phyloP scores from a whole-genome alignment of 2,888 invertebrate genomes.

The Xanthia togata region DNA sequence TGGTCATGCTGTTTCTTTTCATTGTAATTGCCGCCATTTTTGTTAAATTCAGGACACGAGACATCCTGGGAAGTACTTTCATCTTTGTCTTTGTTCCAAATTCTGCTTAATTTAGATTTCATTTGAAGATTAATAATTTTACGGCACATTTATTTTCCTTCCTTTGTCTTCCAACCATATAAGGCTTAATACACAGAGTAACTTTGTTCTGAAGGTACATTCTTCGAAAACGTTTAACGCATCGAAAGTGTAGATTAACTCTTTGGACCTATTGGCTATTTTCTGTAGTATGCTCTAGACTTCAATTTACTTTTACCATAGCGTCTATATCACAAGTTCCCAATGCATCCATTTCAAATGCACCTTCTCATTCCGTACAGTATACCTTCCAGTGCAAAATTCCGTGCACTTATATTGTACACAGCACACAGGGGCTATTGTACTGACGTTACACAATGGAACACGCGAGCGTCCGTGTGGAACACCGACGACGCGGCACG shows the following conservation, averaged over 20 bases:
- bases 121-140: slow-evolving; percentile 29
- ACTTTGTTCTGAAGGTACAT: not conserved
- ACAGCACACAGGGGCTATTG: slow-evolving; percentile 62
- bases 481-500: slow-evolving; percentile 57
- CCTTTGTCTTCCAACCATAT: slow-evolving; percentile 7
- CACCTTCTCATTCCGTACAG: slow-evolving; percentile 27
- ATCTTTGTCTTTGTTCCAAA: slow-evolving; percentile 30
- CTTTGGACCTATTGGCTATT: no score
- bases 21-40: slow-evolving; percentile 33
- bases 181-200: not conserved
- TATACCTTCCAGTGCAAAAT: slow-evolving; percentile 52
- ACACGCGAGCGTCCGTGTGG: slow-evolving; percentile 71
- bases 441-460: slow-evolving; percentile 74
- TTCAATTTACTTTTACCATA: not conserved
- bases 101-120: slow-evolving; percentile 40
- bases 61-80: slow-evolving; percentile 29
- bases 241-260: not conserved
- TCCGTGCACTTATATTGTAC: slow-evolving; percentile 47
- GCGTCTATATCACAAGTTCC: not conserved
- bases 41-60: slow-evolving; percentile 47
- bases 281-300: not conserved
- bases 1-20: slow-evolving; percentile 44
- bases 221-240: not conserved
- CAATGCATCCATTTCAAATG: slow-evolving; percentile 6
- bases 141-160: not conserved